Base-by-base conservation (phyloP, 1,140 invertebrate species). In the Cephus cinctus region DNA sequence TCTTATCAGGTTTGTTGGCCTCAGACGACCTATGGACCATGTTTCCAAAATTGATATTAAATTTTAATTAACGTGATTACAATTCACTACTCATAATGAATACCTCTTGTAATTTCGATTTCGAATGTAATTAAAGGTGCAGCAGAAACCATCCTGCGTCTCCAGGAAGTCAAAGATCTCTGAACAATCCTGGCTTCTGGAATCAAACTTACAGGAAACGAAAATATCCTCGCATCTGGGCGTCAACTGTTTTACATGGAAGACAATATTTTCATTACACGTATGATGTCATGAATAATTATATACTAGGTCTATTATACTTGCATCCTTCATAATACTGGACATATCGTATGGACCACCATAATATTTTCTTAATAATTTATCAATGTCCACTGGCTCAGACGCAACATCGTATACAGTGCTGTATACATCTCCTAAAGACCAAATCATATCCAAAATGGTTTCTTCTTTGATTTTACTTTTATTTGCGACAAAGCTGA, bases 101-200 rank as follows among this genome's bases (percentile, higher is more conserved):
- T 11, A 15, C 14, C 12, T 36, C 34, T 36, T 14, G 19, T 18
- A 18, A 18, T 36, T 15, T 36, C 9, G 19, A 36, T 36, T 12
- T 5, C 57, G 55, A 4, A 58, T 39, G 40, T 81, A 80, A 61
- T 84, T 84, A 52, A 83, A 84, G 3, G 73, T 63, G 45, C 83
- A 84, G 58, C 82, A 84, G 51, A 73, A 80, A 15, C 83, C 82
- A 12, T 75, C 73, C n/a, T 73, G 69, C 2, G 81, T 83, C 4
- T 73, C 71, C 5, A 74, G 71, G 3, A 73, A 60, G 0, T 42
- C 11, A 55, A 83, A 83, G 6, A 81, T 44, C 0, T 69, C 54
- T 0, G 56, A 56, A 45, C 82, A 84, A 38, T 78, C 46, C 0
- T 61, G 50, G 5, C 55, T 9, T 9, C 54, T 31, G 0, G 71